Percentiles rank a stretch among this genome's conserved stretches.
phyloP scores from a whole-genome alignment of 2,113 vertebrate species.

The Thamnophis sirtalis region DNA sequence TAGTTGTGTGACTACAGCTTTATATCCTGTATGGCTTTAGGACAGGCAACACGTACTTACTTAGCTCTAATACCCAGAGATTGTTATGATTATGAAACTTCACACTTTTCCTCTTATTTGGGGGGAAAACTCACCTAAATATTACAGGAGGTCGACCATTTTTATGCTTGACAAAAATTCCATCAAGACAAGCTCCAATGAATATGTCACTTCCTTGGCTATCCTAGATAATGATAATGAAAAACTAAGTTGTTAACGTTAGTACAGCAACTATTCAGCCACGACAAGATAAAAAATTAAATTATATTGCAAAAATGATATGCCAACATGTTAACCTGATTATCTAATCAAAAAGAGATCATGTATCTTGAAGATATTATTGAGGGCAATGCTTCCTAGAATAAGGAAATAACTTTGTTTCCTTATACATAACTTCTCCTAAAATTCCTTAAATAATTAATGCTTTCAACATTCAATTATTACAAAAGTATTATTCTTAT shows the following conservation, averaged over 20 bases:
- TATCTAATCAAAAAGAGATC: not conserved
- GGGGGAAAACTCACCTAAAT: constrained; percentile 76
- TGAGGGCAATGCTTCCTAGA: not conserved
- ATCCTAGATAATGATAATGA: constrained; percentile 72
- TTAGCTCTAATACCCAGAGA: not conserved
- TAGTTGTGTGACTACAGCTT: not conserved
- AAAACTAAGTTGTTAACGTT: not conserved
- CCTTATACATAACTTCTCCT: not conserved
- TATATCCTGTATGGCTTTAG: not conserved
- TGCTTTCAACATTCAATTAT: not conserved
- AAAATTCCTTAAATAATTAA: not conserved
- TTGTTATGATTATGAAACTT: not conserved
- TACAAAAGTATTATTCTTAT: not conserved
- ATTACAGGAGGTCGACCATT: constrained; percentile 84
- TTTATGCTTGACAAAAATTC: constrained; percentile 95
- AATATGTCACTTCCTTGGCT: constrained; percentile 88
- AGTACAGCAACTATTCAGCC: not conserved
- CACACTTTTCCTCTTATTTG: not conserved
- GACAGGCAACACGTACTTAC: not conserved
- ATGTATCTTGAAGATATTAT: not conserved
- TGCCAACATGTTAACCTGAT: not conserved
- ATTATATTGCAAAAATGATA: not conserved
- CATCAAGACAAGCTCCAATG: constrained; percentile 90
- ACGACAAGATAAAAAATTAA: not conserved
- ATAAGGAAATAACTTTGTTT: not conserved